These are phyloP conservation scores for Ooceraea biroi DNA, from an alignment of 1,140 invertebrate genomes.

Conservation along the genomic window DNA sequence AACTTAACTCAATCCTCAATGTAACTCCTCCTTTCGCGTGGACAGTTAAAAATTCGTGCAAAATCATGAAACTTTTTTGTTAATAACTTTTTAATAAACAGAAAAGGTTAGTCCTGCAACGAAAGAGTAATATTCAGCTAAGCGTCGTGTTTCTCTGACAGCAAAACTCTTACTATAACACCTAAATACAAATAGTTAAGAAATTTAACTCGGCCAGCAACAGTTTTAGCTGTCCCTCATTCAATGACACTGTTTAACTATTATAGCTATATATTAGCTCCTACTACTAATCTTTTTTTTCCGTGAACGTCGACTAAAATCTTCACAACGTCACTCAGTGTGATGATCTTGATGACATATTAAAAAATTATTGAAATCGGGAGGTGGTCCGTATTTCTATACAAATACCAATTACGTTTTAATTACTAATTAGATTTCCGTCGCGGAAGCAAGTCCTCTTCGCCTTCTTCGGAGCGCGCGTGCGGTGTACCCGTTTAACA, in stretches of 20 bases:
- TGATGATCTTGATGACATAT: no score
- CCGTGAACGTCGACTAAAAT: neutral
- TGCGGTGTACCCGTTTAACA: no score
- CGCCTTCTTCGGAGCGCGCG: no score
- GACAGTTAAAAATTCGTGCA: no score
- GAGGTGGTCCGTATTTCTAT: neutral
- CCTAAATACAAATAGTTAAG: neutral
- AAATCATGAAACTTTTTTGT: no score
- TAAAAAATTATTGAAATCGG: no score
- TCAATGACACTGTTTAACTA: neutral
- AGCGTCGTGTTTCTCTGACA: neutral
- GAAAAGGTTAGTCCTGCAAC: constrained; percentile 1
- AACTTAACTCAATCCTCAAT: no score
- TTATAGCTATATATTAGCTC: neutral
- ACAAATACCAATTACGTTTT: constrained; percentile 7
- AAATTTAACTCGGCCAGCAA: neutral
- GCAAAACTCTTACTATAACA: neutral
- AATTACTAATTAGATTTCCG: neutral
- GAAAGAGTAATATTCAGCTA: neutral
- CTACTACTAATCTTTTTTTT: constrained; percentile 8
- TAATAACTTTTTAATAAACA: no score
- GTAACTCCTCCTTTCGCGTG: no score
- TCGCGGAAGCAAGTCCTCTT: neutral
- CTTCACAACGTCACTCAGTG: no score
- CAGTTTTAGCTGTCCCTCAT: neutral